Evolutionary conservation across 2,797 vertebrate genomes (phyloP).

Genomic region (Sebastes nivosus): DNA sequence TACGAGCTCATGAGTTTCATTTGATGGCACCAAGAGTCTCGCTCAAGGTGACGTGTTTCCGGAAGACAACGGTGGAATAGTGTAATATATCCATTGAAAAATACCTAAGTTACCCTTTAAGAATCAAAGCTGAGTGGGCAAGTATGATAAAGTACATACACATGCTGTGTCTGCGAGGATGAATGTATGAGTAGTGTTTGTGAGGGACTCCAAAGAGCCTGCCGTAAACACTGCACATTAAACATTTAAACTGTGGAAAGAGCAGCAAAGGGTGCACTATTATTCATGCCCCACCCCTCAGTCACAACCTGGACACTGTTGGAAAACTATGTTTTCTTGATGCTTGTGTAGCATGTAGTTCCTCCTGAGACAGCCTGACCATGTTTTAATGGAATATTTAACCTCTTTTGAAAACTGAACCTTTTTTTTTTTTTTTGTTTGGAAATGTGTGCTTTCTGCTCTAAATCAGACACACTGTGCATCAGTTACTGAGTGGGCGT

Average conservation of each 20-base stretch:
- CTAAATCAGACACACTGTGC: background rate
- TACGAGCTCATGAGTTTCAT: too few relatives aligned
- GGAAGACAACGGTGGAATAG: too few relatives aligned
- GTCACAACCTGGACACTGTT: background rate
- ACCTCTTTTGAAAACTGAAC: background rate
- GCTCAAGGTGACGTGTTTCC: too few relatives aligned
- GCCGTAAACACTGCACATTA: slow-evolving; percentile 12
- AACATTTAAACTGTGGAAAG: slow-evolving; percentile 23
- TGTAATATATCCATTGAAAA: too few relatives aligned
- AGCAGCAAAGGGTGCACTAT: background rate
- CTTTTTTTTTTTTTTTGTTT: background rate
- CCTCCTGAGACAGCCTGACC: background rate
- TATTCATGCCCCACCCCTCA: slow-evolving; percentile 35
- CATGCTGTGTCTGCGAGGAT: background rate
- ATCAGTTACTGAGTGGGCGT: slow-evolving; percentile 17
- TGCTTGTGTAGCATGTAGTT: background rate
- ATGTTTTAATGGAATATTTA: background rate
- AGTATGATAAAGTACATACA: background rate
- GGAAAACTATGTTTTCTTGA: background rate
- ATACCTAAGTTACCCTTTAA: background rate
- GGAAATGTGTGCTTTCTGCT: background rate
- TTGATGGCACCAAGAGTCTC: too few relatives aligned
- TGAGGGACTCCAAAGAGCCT: background rate
- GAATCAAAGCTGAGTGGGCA: background rate
- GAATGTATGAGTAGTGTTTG: background rate